These are phyloP conservation scores for Rhizoglyphus robini DNA, from an alignment of 1,140 invertebrate species.

Conservation along the genomic window DNA sequence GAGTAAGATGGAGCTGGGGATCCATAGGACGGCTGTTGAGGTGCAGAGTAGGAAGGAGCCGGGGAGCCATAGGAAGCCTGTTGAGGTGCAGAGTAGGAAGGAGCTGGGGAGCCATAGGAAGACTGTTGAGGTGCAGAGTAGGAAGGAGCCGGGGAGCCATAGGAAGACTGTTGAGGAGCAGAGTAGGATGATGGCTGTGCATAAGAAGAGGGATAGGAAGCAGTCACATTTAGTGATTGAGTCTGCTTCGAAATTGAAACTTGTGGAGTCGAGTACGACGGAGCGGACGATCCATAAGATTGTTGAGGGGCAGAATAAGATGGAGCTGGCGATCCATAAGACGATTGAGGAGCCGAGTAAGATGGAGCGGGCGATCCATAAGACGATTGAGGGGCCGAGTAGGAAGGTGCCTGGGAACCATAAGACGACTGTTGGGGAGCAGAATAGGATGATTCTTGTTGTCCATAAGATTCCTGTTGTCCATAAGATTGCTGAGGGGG, in stretches of 20 bases:
- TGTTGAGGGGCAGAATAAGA: not conserved
- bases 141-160: not conserved
- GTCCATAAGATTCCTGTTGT: too few species aligned
- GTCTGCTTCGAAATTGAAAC: not conserved
- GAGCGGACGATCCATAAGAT: not conserved
- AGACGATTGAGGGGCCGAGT: not conserved
- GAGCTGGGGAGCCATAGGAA: conserved; percentile 12
- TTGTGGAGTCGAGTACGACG: too few species aligned
- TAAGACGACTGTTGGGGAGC: conserved; percentile 12
- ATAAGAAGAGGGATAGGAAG: too few species aligned
- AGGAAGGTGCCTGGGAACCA: too few species aligned
- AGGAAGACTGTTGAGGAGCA: not conserved
- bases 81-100: conserved; percentile 6
- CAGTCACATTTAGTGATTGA: too few species aligned
- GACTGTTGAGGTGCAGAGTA: conserved; percentile 8
- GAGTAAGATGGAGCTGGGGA: not conserved
- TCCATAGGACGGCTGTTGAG: not conserved
- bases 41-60: not conserved
- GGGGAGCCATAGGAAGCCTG: not conserved
- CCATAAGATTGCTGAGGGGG: not conserved
- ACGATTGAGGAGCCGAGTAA: not conserved
- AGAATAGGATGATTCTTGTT: too few species aligned
- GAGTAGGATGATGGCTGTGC: conserved; percentile 14
- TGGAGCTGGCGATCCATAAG: not conserved
- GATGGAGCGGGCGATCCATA: conserved; percentile 13